Base-by-base conservation (phyloP, 1,140 invertebrate species). In the Amyelois transitella region DNA sequence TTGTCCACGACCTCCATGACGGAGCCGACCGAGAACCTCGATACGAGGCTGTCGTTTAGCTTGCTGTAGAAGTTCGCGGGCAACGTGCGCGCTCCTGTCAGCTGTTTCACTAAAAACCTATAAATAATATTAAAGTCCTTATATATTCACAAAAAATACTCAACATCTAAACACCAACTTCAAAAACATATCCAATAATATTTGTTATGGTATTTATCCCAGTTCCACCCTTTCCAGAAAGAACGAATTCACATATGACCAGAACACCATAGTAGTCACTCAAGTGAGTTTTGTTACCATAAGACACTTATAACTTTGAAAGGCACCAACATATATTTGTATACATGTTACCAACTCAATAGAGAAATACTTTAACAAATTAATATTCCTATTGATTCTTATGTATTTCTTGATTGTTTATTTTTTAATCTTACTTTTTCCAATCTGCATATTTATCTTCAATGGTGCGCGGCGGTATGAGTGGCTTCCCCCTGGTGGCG, bases 1-100 rank as follows among this genome's bases (percentile, higher is more conserved):
- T 98, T 98, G 86, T 99, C 97, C 1, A 99, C 96, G 14, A 98
- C 96, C 90, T 99, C 97, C 64, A 99, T 91, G 77, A 95, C 92
- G 68, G 97, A 91, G 28, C 96, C 95, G 63, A 92, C 90, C 57
- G 93, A 92, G 80, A 96, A 96, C 60, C 95, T 91, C 6, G 94
- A 96, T 77, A 94, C 94, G 55, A 96, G 89, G 72, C 93, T 95
- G 51, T 95, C 95, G 65, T 92, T 93, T 17, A 97, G 92, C 90
- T 97, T 97, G 67, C 91, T 93, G 70, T 96, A 94, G 88, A 98
- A 98, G 86, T 97, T 96, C 10, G 95, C 94, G 2, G 97, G 97
- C 52, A 98, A 88, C 12, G 97, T 98, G 56, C 96, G 90, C 14
- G 97, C 96, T n/a, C 97, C 96, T 0, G 97, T 98, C 48, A 99